A percentile compares a stretch with the other conserved stretches of the same genome.
These are phyloP conservation scores for Bettongia penicillata DNA, from an alignment of 2,113 vertebrate genomes.

Conservation along the genomic window DNA sequence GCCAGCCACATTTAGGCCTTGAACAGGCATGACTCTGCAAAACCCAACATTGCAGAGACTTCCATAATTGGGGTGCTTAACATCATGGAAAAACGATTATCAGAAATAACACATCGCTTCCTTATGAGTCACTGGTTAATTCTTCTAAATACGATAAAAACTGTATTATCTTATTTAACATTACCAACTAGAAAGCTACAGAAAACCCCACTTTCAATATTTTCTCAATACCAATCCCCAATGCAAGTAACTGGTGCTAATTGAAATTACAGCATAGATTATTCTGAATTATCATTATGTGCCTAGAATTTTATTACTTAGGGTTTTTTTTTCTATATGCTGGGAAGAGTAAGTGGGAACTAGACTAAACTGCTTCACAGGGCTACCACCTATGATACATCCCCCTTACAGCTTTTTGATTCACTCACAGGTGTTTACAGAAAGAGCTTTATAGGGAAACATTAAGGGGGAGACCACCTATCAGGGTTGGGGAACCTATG, in stretches of 20 bases:
- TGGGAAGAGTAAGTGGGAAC: background rate
- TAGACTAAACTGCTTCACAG: background rate
- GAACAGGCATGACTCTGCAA: slow-evolving; percentile 64
- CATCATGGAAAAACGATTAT: background rate
- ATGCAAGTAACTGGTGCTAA: background rate
- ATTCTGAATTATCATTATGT: background rate
- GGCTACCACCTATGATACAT: background rate
- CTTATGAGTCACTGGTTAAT: slow-evolving; percentile 21
- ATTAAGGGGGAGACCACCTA: background rate
- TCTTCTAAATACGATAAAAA: slow-evolving; percentile 39
- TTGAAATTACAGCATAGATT: background rate
- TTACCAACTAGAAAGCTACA: background rate
- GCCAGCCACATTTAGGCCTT: slow-evolving; percentile 21
- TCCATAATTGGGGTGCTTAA: slow-evolving; percentile 2
- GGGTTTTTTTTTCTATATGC: background rate
- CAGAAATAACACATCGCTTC: slow-evolving; percentile 39
- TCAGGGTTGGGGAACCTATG: no score
- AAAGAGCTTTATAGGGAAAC: background rate
- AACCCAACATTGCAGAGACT: background rate
- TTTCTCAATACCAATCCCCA: background rate
- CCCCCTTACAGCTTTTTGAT: background rate
- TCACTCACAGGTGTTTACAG: background rate
- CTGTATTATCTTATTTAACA: background rate
- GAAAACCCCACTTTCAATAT: background rate
- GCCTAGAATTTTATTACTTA: background rate